Conservation (phyloP, 2,113 vertebrate species). For the Nesospiza acunhae region DNA sequence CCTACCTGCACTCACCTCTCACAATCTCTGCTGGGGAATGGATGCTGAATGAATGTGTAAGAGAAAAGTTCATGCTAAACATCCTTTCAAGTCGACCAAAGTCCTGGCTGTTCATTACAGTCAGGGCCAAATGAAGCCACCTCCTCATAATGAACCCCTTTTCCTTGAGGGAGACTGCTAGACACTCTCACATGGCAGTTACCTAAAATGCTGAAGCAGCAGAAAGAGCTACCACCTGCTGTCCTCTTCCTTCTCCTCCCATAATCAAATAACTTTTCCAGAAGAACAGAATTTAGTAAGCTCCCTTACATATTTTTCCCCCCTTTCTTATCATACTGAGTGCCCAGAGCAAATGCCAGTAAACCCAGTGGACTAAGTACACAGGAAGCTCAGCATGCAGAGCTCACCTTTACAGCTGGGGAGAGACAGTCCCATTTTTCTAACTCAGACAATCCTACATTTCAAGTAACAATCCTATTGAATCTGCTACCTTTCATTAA, state of each 20-base stretch:
- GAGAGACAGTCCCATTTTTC: conserved; percentile 28
- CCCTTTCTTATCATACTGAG: background rate
- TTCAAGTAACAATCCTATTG: conserved; percentile 56
- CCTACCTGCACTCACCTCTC: background rate
- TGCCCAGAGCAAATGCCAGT: background rate
- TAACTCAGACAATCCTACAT: conserved; percentile 36
- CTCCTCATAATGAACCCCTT: background rate
- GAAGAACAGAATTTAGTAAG: background rate
- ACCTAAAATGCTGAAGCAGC: background rate
- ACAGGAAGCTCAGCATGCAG: background rate
- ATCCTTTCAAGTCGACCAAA: background rate
- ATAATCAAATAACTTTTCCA: background rate
- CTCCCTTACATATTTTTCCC: background rate
- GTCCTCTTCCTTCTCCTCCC: background rate
- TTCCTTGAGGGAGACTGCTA: background rate
- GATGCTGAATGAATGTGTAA: background rate
- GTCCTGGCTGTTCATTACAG: background rate
- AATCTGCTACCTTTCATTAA: conserved; percentile 67
- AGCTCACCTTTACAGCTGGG: conserved; percentile 5
- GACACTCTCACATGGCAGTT: background rate
- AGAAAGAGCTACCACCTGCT: background rate
- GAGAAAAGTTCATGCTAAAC: background rate
- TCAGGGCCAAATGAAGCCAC: background rate
- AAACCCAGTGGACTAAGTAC: background rate
- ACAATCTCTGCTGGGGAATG: background rate